phyloP scores from a whole-genome alignment of 2,888 invertebrate genomes.

The Drosophila incognita region DNA sequence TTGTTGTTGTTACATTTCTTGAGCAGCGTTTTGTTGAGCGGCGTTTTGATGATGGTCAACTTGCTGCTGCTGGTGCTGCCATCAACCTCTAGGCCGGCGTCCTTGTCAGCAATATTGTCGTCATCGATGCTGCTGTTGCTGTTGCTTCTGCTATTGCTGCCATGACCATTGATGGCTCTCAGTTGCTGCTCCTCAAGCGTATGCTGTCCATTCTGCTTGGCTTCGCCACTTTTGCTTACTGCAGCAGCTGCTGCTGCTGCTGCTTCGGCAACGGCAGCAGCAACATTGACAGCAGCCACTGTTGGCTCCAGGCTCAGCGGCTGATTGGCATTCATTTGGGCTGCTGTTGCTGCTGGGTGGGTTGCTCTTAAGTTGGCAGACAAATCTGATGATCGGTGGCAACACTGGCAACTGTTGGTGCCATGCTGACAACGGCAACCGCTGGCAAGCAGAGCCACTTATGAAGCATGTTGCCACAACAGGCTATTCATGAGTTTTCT shows the following conservation, averaged over 20 bases:
- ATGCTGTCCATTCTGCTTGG: constrained; percentile 58
- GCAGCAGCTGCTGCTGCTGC: constrained; percentile 27
- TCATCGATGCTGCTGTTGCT: constrained; percentile 42
- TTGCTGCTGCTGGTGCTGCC: constrained; percentile 37
- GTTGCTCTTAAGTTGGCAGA: constrained; percentile 47
- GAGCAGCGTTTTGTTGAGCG: constrained; percentile 77
- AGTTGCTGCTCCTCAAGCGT: constrained; percentile 56
- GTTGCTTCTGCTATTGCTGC: constrained; percentile 34
- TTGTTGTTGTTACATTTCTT: constrained; percentile 71
- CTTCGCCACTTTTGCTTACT: constrained; percentile 27
- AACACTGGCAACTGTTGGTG: constrained; percentile 33
- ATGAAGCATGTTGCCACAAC: constrained; percentile 35
- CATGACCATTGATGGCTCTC: constrained; percentile 45
- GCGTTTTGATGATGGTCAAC: constrained; percentile 77
- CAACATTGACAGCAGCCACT: constrained; percentile 39
- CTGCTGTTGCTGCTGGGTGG: constrained; percentile 10
- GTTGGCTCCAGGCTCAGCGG: constrained; percentile 65
- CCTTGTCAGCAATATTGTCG: constrained; percentile 39
- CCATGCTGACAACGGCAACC: constrained; percentile 45
- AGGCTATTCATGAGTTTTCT: constrained; percentile 13
- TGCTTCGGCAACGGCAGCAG: constrained; percentile 38
- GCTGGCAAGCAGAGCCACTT: constrained; percentile 39
- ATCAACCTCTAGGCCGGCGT: constrained; percentile 35
- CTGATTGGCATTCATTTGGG: constrained; percentile 62
- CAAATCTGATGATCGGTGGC: constrained; percentile 39